Percentiles rank a stretch among this genome's conserved stretches.
These are phyloP conservation scores for Fringilla coelebs DNA, from an alignment of 2,797 vertebrate species.

Conservation along the genomic window DNA sequence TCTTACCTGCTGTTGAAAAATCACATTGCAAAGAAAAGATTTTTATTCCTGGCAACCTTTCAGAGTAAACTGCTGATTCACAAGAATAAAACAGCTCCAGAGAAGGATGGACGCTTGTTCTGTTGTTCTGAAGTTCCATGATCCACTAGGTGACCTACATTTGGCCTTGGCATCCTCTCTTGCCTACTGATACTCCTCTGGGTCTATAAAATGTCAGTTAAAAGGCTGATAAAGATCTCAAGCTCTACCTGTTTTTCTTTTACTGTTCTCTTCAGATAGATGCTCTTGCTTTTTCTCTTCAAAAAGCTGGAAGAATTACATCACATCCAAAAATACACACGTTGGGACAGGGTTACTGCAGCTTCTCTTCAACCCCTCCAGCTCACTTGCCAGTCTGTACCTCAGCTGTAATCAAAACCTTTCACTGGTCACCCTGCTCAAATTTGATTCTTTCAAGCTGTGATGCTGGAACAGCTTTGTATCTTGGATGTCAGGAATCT, in stretches of 20 bases:
- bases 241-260: neutral
- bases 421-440: neutral
- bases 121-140: neutral
- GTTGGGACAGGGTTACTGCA: neutral
- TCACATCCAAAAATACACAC: neutral
- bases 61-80: neutral
- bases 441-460: neutral
- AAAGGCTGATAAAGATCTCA: neutral
- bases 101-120: neutral
- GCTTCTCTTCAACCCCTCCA: neutral
- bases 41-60: neutral
- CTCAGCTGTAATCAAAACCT: neutral
- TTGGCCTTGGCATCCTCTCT: neutral
- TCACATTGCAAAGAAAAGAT: neutral
- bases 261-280: neutral
- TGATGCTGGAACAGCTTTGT: neutral
- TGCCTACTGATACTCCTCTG: neutral
- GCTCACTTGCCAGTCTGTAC: neutral
- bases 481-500: neutral
- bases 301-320: neutral
- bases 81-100: neutral
- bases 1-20: neutral
- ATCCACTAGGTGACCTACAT: neutral
- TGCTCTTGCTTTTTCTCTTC: neutral
- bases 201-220: neutral